Evolutionary conservation across 2,888 invertebrate genomes (phyloP), one percentile per base, ranked within the genome.

Genomic region (Troilus luridus): DNA sequence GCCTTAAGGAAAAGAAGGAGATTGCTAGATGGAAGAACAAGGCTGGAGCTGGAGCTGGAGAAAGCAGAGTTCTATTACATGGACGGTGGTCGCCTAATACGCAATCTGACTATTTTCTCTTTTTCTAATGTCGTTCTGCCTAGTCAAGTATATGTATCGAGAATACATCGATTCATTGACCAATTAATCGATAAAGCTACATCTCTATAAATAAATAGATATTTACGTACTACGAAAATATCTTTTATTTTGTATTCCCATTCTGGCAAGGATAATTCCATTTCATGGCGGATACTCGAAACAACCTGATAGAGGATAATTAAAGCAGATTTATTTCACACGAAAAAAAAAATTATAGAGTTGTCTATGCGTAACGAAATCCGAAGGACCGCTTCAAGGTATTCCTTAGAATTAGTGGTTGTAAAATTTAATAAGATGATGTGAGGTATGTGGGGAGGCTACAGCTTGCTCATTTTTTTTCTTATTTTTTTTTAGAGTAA

Each of bases 81-180:
- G 67, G 67, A 67, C 24, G 67, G 24, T 27, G 67, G 24, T 67
- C 67, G 24, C 24, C 67, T 67, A 67, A 81, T 81, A 81, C 81
- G 81, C 81, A 81, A 81, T 77, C 27, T 41, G 77, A 14, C 54
- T 81, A 81, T 81, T 81, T 81, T 81, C 81, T 81, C 81, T 81
- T 81, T 81, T 81, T 56, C 21, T 54, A 81, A 41, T 54, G 81
- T 41, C 54, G 54, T 54, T 81, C 41, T 81, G 81, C 54, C 54
- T 56, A 81, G 81, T 81, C 54, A 81, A 21, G 21, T 81, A 9
- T 3, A 56, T 27, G 21, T 54, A 81, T 67, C 24, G 14, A 27
- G 24, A 1, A 24, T 24, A 67, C 14, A 0, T 67, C 67, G 67
- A 67, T 67, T 27, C 24, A 67, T 24, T 14, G 24, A 67, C 27